A percentile compares a stretch with the other conserved stretches of the same genome.
These are phyloP conservation scores for Pollenia griseotomentosa DNA, from an alignment of 2,888 invertebrate genomes.

Conservation along the genomic window DNA sequence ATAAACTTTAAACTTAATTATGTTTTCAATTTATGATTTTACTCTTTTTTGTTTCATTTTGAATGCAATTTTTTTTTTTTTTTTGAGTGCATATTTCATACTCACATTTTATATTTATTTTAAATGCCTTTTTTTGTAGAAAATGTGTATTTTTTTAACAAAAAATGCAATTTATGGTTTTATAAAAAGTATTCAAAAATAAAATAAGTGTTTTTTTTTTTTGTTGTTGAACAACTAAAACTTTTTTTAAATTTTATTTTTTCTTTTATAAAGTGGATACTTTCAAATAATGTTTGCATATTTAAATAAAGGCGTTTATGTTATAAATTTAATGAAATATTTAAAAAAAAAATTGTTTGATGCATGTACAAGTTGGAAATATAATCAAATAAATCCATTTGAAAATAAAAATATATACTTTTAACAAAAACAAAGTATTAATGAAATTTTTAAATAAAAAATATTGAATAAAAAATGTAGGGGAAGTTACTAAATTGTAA, in stretches of 20 bases:
- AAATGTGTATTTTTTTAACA: neutral
- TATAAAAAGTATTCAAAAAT: neutral
- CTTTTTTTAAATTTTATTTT: neutral
- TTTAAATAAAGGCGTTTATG: neutral
- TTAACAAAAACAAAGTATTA: no score
- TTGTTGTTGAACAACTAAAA: neutral
- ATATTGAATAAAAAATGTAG: no score
- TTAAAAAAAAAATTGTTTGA: neutral
- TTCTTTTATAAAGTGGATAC: neutral
- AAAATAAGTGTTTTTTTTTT: neutral
- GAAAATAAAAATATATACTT: no score
- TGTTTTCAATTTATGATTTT: neutral
- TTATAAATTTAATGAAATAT: conserved; percentile 8
- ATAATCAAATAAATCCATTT: no score
- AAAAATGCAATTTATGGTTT: conserved; percentile 27
- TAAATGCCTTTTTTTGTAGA: neutral
- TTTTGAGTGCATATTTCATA: neutral
- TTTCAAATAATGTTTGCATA: conserved; percentile 9
- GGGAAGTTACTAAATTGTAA: no score
- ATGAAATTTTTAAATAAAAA: no score
- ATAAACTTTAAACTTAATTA: no score
- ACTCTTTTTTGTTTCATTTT: neutral
- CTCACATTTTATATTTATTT: neutral
- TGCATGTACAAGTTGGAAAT: neutral
- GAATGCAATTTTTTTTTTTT: neutral